Evolutionary conservation across 2,113 vertebrate species (phyloP).

Genomic region (Xiphias gladius): DNA sequence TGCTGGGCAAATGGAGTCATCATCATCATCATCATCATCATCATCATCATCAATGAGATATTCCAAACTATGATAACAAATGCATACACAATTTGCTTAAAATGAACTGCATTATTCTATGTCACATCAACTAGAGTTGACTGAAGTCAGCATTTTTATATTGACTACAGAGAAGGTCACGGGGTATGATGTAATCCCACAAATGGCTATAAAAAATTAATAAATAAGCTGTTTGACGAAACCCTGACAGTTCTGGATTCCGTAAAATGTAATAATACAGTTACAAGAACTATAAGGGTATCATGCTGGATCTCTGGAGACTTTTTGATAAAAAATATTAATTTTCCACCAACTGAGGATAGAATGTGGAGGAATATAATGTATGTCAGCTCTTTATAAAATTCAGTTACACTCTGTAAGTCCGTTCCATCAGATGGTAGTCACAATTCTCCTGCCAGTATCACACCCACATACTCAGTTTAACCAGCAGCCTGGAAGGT

Average conservation of each 20-base stretch:
- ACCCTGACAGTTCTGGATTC: not conserved
- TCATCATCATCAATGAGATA: not conserved
- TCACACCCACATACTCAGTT: not conserved
- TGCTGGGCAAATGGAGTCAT: conserved; percentile 83
- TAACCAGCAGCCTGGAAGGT: conserved; percentile 10
- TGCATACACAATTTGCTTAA: conserved; percentile 79
- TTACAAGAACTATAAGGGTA: not conserved
- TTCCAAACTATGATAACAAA: conserved; percentile 84
- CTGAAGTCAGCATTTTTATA: conserved; percentile 10
- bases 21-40: conserved; percentile 76
- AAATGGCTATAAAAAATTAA: not conserved
- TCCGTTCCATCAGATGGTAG: not conserved
- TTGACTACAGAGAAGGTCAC: not conserved
- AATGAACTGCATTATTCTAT: conserved; percentile 76
- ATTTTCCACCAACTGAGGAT: not conserved
- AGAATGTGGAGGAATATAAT: not conserved
- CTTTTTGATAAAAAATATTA: not conserved
- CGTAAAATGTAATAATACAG: not conserved
- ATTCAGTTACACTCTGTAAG: not conserved
- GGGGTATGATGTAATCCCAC: not conserved
- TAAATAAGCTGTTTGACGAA: not conserved
- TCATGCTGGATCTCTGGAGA: not conserved
- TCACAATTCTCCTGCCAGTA: conserved; percentile 7
- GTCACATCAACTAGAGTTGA: conserved; percentile 77
- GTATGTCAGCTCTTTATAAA: not conserved